phyloP scores from a whole-genome alignment of 2,113 vertebrate species.

The Leptobrachium leishanense region DNA sequence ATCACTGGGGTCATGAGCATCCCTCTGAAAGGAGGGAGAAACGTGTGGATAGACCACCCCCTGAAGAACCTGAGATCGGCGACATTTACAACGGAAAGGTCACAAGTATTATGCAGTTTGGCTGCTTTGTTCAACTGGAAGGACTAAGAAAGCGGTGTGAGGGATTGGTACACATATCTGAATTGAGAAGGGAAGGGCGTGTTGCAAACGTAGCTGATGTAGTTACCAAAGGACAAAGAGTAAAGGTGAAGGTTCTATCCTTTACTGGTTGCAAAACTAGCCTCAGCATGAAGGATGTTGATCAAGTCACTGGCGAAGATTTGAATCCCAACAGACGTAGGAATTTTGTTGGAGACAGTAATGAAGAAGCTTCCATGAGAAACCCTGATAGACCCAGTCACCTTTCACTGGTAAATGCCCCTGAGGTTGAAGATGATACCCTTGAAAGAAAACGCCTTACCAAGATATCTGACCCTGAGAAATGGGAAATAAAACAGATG shows the following conservation, averaged over 20 bases:
- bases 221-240: slow-evolving; percentile 95
- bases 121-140: slow-evolving; percentile 96
- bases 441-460: slow-evolving; percentile 94
- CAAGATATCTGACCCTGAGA: slow-evolving; percentile 95
- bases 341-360: slow-evolving; percentile 81
- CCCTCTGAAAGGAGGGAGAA: slow-evolving; percentile 72
- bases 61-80: slow-evolving; percentile 90
- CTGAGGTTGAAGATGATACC: slow-evolving; percentile 91
- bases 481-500: slow-evolving; percentile 99
- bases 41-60: slow-evolving; percentile 88
- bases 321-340: slow-evolving; percentile 91
- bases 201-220: slow-evolving; percentile 97
- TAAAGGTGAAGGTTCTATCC: slow-evolving; percentile 95
- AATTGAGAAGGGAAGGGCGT: slow-evolving; percentile 89
- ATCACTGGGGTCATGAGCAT: slow-evolving; percentile 68
- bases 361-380: slow-evolving; percentile 86
- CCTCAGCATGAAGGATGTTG: slow-evolving; percentile 98
- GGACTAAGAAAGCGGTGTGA: slow-evolving; percentile 97
- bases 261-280: slow-evolving; percentile 98
- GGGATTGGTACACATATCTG: slow-evolving; percentile 95
- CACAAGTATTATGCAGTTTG: slow-evolving; percentile 98
- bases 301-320: slow-evolving; percentile 95
- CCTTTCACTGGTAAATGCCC: slow-evolving; percentile 84
- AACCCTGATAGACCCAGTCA: slow-evolving; percentile 94
- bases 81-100: slow-evolving; percentile 97